Percentiles rank a stretch among this genome's conserved stretches.
Conservation (phyloP, 2,113 vertebrate species). For the Clarias magur region DNA sequence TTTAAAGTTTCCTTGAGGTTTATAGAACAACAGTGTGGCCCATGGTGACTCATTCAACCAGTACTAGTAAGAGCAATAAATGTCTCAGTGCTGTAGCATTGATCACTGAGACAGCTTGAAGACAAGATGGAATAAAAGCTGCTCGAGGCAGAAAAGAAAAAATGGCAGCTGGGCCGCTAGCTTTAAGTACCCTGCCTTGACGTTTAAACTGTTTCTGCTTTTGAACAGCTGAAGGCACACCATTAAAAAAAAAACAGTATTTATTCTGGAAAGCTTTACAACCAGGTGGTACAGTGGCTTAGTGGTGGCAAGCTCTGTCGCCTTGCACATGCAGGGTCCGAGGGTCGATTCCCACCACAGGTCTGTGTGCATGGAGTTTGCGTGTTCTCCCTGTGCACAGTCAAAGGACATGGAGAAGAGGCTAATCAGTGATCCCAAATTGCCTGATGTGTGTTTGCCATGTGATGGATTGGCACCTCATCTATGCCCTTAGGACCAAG, state of each 20-base stretch:
- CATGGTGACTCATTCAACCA: constrained; percentile 11
- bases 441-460: too few relatives aligned
- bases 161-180: constrained; percentile 1
- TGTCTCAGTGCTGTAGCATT: neutral
- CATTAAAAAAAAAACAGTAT: neutral
- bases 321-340: too few relatives aligned
- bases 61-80: constrained; percentile 12
- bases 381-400: too few relatives aligned
- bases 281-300: too few relatives aligned
- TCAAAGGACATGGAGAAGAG: too few relatives aligned
- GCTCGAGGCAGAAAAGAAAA: constrained; percentile 5
- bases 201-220: neutral
- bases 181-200: neutral
- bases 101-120: constrained; percentile 35
- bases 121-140: neutral
- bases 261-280: neutral
- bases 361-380: too few relatives aligned
- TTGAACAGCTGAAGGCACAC: neutral
- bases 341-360: too few relatives aligned
- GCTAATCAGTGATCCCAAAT: too few relatives aligned
- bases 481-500: too few relatives aligned
- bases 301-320: too few relatives aligned
- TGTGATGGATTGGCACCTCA: too few relatives aligned
- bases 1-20: constrained; percentile 1
- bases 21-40: neutral